Evolutionary conservation across 2,113 vertebrate genomes (phyloP).

Genomic region (Murina feae): DNA sequence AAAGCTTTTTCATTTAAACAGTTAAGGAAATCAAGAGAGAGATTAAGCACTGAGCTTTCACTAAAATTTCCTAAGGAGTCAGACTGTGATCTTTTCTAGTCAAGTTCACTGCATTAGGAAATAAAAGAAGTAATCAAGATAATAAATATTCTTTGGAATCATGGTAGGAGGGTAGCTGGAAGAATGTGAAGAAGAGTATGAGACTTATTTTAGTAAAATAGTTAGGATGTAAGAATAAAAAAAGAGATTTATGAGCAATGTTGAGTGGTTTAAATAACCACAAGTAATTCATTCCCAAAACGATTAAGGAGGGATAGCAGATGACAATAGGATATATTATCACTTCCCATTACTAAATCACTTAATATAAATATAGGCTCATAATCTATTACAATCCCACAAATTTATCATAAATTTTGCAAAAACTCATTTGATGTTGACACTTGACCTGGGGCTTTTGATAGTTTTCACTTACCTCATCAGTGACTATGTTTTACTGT

Average conservation of each 20-base stretch:
- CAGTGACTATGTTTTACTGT: background rate
- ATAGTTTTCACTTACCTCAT: background rate
- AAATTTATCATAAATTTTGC: constrained; percentile 13
- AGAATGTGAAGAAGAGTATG: constrained; percentile 3
- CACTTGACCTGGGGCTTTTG: constrained; percentile 28
- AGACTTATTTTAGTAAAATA: constrained; percentile 11
- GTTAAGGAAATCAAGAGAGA: constrained; percentile 16
- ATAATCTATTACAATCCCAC: background rate
- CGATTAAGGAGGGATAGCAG: background rate
- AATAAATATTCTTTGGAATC: constrained; percentile 30
- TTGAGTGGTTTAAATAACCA: constrained; percentile 5
- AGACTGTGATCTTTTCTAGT: constrained; percentile 18
- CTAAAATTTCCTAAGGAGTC: constrained; percentile 2
- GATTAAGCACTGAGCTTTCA: background rate
- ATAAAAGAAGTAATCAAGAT: constrained; percentile 35
- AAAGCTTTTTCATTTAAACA: background rate
- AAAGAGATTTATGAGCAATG: constrained; percentile 13
- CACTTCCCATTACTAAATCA: constrained; percentile 34
- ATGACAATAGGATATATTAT: background rate
- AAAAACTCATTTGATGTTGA: background rate
- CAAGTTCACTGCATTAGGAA: constrained; percentile 35
- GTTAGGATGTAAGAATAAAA: background rate
- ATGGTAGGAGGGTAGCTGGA: constrained; percentile 3
- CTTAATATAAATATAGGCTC: background rate
- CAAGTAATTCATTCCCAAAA: constrained; percentile 34